Percentiles rank a stretch among this genome's conserved stretches.
phyloP scores from a whole-genome alignment of 2,113 vertebrate genomes.

The Nothoprocta perdicaria region DNA sequence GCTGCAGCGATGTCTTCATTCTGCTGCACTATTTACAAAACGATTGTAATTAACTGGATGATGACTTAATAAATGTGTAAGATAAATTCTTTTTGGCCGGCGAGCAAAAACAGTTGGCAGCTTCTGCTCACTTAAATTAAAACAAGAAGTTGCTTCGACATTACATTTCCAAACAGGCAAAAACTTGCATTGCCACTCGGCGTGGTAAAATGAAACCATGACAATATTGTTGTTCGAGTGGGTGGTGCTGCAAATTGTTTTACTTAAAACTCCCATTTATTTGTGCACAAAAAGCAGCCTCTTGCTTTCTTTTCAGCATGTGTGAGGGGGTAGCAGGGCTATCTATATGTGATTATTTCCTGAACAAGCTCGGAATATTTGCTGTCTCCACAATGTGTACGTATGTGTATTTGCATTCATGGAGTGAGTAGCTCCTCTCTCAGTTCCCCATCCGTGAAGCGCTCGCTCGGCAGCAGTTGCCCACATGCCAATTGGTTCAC shows the following conservation, averaged over 20 bases:
- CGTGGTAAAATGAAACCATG: slow-evolving; percentile 41
- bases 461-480: slow-evolving; percentile 8
- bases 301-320: background rate
- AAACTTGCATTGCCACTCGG: slow-evolving; percentile 39
- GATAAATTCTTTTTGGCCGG: slow-evolving; percentile 64
- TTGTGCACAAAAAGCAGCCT: slow-evolving; percentile 21
- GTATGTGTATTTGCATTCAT: background rate
- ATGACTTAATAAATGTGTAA: slow-evolving; percentile 60
- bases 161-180: slow-evolving; percentile 65
- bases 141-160: slow-evolving; percentile 68
- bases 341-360: background rate
- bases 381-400: background rate
- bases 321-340: background rate
- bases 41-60: slow-evolving; percentile 36
- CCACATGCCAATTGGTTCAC: background rate
- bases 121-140: slow-evolving; percentile 60
- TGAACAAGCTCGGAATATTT: background rate
- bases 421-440: background rate
- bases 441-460: background rate
- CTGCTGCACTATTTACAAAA: background rate
- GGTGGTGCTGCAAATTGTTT: slow-evolving; percentile 54
- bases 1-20: background rate
- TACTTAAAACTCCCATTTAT: slow-evolving; percentile 25
- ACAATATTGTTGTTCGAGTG: slow-evolving; percentile 28
- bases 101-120: slow-evolving; percentile 57